phyloP scores from a whole-genome alignment of 1,140 invertebrate genomes.

The Popillia japonica region DNA sequence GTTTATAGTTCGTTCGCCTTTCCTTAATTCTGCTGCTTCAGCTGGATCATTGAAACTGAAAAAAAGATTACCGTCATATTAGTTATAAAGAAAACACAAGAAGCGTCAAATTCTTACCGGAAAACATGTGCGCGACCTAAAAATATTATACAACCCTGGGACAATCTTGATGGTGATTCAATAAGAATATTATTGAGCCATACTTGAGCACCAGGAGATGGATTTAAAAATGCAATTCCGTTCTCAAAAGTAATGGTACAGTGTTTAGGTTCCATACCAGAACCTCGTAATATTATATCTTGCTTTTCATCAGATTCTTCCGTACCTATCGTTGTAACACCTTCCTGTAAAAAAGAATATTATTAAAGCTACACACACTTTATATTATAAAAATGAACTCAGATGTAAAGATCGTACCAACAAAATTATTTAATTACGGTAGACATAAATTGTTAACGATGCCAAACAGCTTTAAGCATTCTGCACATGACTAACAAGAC shows the following conservation, averaged over 20 bases:
- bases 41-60: slow-evolving; percentile 79
- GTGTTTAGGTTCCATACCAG: slow-evolving; percentile 84
- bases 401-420: too few relatives aligned
- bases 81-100: not conserved
- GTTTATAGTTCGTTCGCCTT: slow-evolving; percentile 74
- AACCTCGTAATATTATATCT: slow-evolving; percentile 79
- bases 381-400: too few relatives aligned
- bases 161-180: slow-evolving; percentile 76
- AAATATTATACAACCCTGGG: slow-evolving; percentile 78
- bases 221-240: slow-evolving; percentile 80
- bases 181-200: slow-evolving; percentile 84
- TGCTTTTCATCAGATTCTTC: slow-evolving; percentile 72
- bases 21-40: slow-evolving; percentile 85
- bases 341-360: slow-evolving; percentile 63
- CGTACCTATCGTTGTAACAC: slow-evolving; percentile 79
- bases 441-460: too few relatives aligned
- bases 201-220: slow-evolving; percentile 75
- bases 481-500: too few relatives aligned
- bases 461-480: too few relatives aligned
- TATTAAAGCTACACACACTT: not conserved
- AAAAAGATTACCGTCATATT: slow-evolving; percentile 22
- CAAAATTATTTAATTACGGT: too few relatives aligned
- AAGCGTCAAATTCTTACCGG: slow-evolving; percentile 66
- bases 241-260: slow-evolving; percentile 79
- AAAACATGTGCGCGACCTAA: slow-evolving; percentile 92